Base-by-base conservation (phyloP, 2,888 invertebrate genomes). In the Athetis lepigone region DNA sequence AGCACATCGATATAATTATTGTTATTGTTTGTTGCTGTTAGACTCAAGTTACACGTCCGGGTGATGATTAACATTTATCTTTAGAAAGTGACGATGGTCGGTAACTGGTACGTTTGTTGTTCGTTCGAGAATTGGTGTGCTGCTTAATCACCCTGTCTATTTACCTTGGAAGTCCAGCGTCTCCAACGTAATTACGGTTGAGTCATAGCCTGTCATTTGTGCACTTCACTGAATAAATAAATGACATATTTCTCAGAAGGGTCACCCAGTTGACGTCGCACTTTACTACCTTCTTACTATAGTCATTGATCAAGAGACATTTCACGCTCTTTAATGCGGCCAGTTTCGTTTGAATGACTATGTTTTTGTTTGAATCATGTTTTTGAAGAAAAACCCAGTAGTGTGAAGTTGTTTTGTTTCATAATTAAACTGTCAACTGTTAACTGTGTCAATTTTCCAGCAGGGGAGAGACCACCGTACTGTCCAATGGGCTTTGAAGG, bases 231-330 rank as follows among this genome's bases (percentile, higher is more conserved):
- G 83, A 85, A 86, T 83, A 80, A 69, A 82, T 84, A 85, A 85
- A 88, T 81, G 84, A 85, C 86, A 85, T 80, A 82, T 83, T 92
- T 91, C 92, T 83, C 50, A 79, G 92, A 90, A 92, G 69, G 81
- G 79, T 82, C 83, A 82, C 73, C 84, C 84, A 84, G 80, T 87
- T 70, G 63, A 85, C 83, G 81, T 78, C 74, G 82, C 75, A 83
- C 82, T 84, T 81, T 64, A 67, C 57, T 59, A 71, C 64, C n/a
- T 42, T 65, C 50, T 69, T 69, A 61, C 42, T 61, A 33, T 27
- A 52, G 29, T 51, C 52, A 70, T 57, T 72, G 27, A 47, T 51
- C 52, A 40, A 4, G 36, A 42, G 43, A 57, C 11, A 25, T 25
- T 47, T 55, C 40, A 51, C 18, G 46, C 16, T 54, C 21, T 56